Base-by-base conservation (phyloP, 2,797 vertebrate species). In the Leuciscus waleckii region DNA sequence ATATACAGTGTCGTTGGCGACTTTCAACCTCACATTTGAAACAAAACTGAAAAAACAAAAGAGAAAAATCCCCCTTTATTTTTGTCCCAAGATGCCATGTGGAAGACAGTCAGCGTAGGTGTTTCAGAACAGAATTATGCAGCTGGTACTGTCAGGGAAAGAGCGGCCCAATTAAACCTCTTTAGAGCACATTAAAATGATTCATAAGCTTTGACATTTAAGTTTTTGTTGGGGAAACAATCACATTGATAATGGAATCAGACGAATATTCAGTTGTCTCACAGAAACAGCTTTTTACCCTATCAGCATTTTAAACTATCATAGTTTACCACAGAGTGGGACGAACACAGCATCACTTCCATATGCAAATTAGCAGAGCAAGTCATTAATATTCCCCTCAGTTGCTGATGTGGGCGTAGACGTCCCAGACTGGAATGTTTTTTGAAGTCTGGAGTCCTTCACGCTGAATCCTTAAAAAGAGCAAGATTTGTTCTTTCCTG, bases 231-330 rank as follows among this genome's bases (percentile, higher is more conserved):
- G 10, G 61, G 29, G 19, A 82, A 81, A 56, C 79, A 67, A 67
- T 46, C 21, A 23, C 21, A 1, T 78, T 32, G 54, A 43, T 51
- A 83, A 84, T 84, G 21, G 26, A 82, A 49, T 41, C n/a, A n/a
- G 39, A 32, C 76, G 0, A 41, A 3, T 67, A 5, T 71, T 46
- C 17, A 32, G 32, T 76, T 67, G 11, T 13, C 14, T 39, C 21
- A 74, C 39, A 65, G 56, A 54, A 51, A 81, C n/a, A 2, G 39
- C 46, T 14, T 54, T 37, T 37, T 76, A 0, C 79, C 81, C 21
- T 73, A 11, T 88, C 49, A 69, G 88, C 84, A 86, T 91, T 88
- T 88, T 49, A 61, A 49, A 35, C 81, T 90, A 86, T 79, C 86
- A 87, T 71, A 79, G 68, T 56, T 87, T 84, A 26, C 8, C 39